Conservation (phyloP, 2,888 invertebrate species). For the Catocala sponsa region DNA sequence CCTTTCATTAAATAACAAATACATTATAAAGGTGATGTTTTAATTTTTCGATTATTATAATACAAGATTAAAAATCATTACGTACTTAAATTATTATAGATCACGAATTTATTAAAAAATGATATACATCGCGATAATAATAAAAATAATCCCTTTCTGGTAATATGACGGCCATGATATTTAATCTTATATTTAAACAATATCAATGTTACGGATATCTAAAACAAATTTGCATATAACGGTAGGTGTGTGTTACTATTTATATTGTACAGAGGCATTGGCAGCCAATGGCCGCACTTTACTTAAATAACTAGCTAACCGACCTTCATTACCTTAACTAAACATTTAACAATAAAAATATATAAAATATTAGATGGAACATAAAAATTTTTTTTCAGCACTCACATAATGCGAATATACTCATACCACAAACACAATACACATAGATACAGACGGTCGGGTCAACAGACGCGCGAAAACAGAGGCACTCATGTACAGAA, state of each 20-base stretch:
- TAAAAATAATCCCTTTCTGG: background rate
- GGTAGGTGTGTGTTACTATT: background rate
- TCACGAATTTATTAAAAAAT: background rate
- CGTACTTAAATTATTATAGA: background rate
- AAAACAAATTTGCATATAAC: constrained; percentile 8
- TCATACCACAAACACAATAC: constrained; percentile 6
- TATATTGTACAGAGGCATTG: constrained; percentile 11
- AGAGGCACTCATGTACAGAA: no score
- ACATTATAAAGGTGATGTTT: background rate
- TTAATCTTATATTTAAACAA: background rate
- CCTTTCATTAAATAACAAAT: background rate
- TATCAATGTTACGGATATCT: background rate
- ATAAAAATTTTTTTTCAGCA: constrained; percentile 20
- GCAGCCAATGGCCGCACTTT: background rate
- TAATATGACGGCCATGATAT: background rate
- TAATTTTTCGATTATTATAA: background rate
- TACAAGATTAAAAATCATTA: constrained; percentile 1
- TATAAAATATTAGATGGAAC: constrained; percentile 24
- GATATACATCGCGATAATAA: no score
- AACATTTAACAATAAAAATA: constrained; percentile 18
- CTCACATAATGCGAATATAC: constrained; percentile 3
- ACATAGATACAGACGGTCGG: background rate
- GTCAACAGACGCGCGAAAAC: no score
- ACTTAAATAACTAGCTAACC: constrained; percentile 17
- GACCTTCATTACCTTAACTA: constrained; percentile 19